Evolutionary conservation across 2,797 vertebrate genomes (phyloP).

Genomic region (Alfaro cultratus): DNA sequence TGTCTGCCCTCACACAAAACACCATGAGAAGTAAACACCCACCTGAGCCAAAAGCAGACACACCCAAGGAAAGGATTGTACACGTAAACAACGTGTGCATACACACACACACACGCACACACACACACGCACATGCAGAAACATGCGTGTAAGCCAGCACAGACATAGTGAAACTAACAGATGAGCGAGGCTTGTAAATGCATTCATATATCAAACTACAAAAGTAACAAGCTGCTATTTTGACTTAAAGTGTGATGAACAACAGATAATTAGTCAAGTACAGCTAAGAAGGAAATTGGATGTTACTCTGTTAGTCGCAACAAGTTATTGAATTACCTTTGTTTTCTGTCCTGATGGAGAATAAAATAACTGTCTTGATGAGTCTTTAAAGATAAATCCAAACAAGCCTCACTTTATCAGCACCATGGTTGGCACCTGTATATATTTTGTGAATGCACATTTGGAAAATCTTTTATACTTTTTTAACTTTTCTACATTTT

Average conservation of each 20-base stretch:
- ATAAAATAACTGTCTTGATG: background rate
- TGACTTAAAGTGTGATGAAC: conserved; percentile 17
- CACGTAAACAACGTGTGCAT: conserved; percentile 18
- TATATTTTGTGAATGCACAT: background rate
- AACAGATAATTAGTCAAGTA: background rate
- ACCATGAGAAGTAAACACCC: conserved; percentile 67
- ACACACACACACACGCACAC: conserved; percentile 67
- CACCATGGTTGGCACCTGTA: background rate
- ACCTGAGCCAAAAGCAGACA: conserved; percentile 69
- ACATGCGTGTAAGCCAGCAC: conserved; percentile 16
- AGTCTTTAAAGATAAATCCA: background rate
- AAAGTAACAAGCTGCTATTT: conserved; percentile 19
- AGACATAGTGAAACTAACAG: conserved; percentile 34
- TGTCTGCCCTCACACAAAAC: conserved; percentile 72
- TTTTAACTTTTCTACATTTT: background rate
- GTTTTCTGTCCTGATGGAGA: background rate
- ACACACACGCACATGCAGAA: background rate
- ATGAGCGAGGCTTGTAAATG: conserved; percentile 32
- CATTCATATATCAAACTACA: conserved; percentile 23
- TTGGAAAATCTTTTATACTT: background rate
- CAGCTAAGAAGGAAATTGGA: background rate
- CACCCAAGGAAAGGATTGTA: conserved; percentile 52
- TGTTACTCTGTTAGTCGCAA: background rate
- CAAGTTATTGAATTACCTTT: background rate
- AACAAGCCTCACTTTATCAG: background rate